Conservation (phyloP, 2,888 invertebrate species). For the Calameuta idolon region DNA sequence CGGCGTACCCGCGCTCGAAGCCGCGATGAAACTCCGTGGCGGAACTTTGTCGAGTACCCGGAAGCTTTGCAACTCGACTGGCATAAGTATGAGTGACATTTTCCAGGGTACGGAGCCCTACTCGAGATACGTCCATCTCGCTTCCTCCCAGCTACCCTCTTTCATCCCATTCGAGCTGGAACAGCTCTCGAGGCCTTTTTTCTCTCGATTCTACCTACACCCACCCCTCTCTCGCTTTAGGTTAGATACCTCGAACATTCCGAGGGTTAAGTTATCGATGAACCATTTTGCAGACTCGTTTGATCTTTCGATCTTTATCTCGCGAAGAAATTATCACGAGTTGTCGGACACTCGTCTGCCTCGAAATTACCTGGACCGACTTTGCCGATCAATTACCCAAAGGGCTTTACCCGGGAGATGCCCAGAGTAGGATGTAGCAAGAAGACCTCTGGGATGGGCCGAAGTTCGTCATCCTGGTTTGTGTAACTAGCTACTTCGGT, state of each 20-base stretch:
- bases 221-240: constrained; percentile 17
- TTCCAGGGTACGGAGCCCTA: not conserved
- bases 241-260: constrained; percentile 10
- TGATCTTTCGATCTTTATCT: constrained; percentile 2
- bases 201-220: constrained; percentile 16
- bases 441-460: not conserved
- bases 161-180: not conserved
- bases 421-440: not conserved
- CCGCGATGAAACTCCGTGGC: not conserved
- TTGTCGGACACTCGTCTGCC: not conserved
- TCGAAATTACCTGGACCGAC: not conserved
- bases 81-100: not conserved
- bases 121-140: not conserved
- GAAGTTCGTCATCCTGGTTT: not conserved
- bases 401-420: not conserved
- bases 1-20: not conserved
- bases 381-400: not conserved
- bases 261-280: constrained; percentile 5
- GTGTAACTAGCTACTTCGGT: not conserved
- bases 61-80: not conserved
- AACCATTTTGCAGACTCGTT: constrained; percentile 1
- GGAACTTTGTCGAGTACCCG: not conserved
- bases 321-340: not conserved
- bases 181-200: not conserved
- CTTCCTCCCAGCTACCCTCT: not conserved